phyloP scores from a whole-genome alignment of 2,797 vertebrate genomes.

The Enteromius radiatus region DNA sequence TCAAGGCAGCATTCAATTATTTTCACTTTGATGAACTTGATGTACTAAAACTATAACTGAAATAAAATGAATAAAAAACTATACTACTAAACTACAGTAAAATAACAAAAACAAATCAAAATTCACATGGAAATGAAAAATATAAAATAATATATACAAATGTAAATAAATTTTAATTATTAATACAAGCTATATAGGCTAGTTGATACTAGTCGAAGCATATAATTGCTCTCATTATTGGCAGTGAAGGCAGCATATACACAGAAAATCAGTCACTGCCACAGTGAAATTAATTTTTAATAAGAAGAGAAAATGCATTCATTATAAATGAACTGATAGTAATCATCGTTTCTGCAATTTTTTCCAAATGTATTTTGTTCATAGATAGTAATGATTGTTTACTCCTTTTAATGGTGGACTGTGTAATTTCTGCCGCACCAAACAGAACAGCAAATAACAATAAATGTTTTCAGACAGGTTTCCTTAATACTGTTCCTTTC shows the following conservation, averaged over 20 bases:
- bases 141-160: neutral
- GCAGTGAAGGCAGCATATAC: neutral
- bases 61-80: neutral
- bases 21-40: neutral
- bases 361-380: neutral
- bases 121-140: neutral
- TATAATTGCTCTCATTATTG: neutral
- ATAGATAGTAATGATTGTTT: conserved; percentile 13
- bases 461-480: neutral
- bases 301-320: neutral
- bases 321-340: neutral
- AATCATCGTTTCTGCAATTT: neutral
- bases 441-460: neutral
- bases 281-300: neutral
- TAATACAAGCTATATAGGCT: neutral
- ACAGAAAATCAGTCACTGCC: neutral
- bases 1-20: neutral
- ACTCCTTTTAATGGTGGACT: conserved; percentile 5
- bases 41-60: neutral
- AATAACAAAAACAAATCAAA: neutral
- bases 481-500: neutral
- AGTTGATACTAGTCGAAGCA: neutral
- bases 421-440: neutral
- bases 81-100: neutral
- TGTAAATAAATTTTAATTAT: neutral